phyloP scores from a whole-genome alignment of 2,113 vertebrate species.

The Micronisus gabar region DNA sequence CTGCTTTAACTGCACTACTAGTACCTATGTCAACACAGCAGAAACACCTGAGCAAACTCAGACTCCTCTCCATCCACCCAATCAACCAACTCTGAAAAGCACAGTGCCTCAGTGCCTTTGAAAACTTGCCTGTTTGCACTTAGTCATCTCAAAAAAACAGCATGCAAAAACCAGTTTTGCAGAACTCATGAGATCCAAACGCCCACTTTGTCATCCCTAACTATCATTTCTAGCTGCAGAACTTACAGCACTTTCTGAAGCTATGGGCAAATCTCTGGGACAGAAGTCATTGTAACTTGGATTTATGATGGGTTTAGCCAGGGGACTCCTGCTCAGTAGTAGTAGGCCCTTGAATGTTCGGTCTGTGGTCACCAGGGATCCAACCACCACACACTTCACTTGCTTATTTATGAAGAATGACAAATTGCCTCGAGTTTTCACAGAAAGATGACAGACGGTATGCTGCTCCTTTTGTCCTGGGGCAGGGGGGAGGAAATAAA shows the following conservation, averaged over 20 bases:
- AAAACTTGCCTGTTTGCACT: neutral
- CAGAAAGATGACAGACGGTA: conserved; percentile 64
- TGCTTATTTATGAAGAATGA: conserved; percentile 55
- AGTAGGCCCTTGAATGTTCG: conserved; percentile 76
- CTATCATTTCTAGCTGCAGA: neutral
- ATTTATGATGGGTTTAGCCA: conserved; percentile 70
- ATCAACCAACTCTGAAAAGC: neutral
- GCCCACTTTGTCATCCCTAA: neutral
- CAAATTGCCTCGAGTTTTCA: conserved; percentile 77
- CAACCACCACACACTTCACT: conserved; percentile 75
- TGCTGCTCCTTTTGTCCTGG: conserved; percentile 68
- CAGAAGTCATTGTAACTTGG: conserved; percentile 72
- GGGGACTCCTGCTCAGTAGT: conserved; percentile 67
- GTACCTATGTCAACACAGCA: neutral
- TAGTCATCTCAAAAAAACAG: neutral
- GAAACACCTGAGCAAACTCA: neutral
- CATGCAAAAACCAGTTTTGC: neutral
- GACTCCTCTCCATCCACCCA: neutral
- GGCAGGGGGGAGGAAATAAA: neutral
- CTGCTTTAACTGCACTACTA: neutral
- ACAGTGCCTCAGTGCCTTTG: neutral
- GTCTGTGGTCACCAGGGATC: conserved; percentile 77
- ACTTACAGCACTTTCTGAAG: conserved; percentile 69
- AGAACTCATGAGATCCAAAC: neutral
- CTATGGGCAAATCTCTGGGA: conserved; percentile 37